phyloP scores from a whole-genome alignment of 2,888 invertebrate genomes.

The Pyrochroa serraticornis region DNA sequence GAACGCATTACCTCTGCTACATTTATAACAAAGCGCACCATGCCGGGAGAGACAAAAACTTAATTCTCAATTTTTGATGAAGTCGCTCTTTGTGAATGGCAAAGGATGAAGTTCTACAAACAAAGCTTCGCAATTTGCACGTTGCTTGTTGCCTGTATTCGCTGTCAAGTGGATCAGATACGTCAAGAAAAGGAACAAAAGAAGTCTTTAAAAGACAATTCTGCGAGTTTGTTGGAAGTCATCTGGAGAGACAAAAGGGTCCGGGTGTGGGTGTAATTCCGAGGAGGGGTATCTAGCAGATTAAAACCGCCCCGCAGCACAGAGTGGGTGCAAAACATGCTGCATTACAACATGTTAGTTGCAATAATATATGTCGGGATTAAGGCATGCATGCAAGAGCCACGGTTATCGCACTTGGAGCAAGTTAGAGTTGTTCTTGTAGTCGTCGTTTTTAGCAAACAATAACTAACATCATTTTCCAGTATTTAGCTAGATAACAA shows the following conservation, averaged over 20 bases:
- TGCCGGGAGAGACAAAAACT: conserved; percentile 32
- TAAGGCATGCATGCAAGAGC: conserved; percentile 1
- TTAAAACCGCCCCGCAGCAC: conserved; percentile 30
- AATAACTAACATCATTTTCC: no score
- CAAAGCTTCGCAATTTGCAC: conserved; percentile 45
- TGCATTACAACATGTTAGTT: conserved; percentile 22
- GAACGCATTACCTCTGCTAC: not conserved
- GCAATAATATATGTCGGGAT: conserved; percentile 6
- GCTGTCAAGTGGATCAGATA: conserved; percentile 40
- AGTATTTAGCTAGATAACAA: no score
- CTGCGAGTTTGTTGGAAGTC: conserved; percentile 31
- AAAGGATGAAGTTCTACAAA: conserved; percentile 38
- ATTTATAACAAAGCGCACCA: conserved; percentile 1
- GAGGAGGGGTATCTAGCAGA: conserved; percentile 19
- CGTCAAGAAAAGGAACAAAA: conserved; percentile 36
- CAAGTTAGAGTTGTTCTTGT: not conserved
- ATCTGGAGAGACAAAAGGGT: conserved; percentile 31
- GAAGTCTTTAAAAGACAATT: conserved; percentile 38
- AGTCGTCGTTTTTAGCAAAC: no score
- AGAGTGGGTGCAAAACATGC: conserved; percentile 28
- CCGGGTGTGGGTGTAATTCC: conserved; percentile 28
- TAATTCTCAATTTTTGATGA: conserved; percentile 49
- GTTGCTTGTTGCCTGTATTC: conserved; percentile 42
- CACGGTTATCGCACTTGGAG: conserved; percentile 11
- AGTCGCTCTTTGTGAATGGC: conserved; percentile 35